Evolutionary conservation across 2,797 vertebrate species (phyloP).

Genomic region (Sylvia borin): DNA sequence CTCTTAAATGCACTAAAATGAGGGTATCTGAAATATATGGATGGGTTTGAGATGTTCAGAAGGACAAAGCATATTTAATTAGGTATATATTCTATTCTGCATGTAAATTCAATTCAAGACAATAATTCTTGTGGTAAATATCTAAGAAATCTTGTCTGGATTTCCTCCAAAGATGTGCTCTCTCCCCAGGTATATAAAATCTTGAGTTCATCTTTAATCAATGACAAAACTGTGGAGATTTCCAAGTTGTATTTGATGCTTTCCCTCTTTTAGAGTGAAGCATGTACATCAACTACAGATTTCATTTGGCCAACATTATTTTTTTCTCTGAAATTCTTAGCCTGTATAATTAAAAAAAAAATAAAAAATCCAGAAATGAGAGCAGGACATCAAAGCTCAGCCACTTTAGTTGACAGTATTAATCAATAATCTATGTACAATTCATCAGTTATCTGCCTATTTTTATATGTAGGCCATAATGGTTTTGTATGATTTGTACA

Average conservation of each 20-base stretch:
- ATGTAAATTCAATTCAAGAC: background rate
- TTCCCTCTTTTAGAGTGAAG: background rate
- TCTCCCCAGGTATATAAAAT: background rate
- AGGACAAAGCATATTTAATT: background rate
- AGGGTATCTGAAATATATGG: background rate
- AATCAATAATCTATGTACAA: background rate
- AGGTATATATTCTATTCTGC: background rate
- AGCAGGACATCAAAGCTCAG: background rate
- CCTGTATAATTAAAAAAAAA: background rate
- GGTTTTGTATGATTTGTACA: background rate
- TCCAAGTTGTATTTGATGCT: background rate
- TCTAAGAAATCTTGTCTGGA: background rate
- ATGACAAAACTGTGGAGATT: background rate
- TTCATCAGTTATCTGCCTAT: background rate
- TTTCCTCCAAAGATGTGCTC: background rate
- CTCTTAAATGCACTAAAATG: background rate
- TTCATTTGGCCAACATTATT: background rate
- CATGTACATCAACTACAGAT: background rate
- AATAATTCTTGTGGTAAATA: background rate
- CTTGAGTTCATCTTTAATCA: background rate
- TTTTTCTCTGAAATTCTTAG: too few relatives aligned
- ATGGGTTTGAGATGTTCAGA: background rate
- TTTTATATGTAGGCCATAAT: background rate
- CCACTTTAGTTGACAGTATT: background rate
- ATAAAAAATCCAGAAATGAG: background rate